A percentile compares a stretch with the other conserved stretches of the same genome.
Conservation (phyloP, 2,888 invertebrate genomes). For the Heliconius ismenius region DNA sequence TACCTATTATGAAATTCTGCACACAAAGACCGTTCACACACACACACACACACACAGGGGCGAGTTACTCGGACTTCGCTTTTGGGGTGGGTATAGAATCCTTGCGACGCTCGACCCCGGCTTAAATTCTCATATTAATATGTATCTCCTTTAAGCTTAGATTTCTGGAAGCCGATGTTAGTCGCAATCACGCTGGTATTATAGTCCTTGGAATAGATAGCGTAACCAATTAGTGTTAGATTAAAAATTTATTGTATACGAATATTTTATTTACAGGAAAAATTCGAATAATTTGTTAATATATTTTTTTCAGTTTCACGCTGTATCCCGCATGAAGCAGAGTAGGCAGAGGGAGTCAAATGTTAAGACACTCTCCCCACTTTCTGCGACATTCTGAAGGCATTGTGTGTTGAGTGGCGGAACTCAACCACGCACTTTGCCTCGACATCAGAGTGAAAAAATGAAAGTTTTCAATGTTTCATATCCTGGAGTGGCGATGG, state of each 20-base stretch:
- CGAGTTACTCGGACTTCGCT: slow-evolving; percentile 71
- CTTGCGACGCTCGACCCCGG: slow-evolving; percentile 71
- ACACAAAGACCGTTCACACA: slow-evolving; percentile 62
- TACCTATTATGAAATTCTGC: slow-evolving; percentile 79
- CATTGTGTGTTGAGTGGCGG: no score
- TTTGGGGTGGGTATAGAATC: slow-evolving; percentile 63
- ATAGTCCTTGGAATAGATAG: slow-evolving; percentile 22
- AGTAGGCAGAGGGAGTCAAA: no score
- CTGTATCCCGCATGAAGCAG: no score
- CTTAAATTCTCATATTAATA: slow-evolving; percentile 80
- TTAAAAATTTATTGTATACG: not conserved
- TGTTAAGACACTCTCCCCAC: no score
- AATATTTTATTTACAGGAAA: no score
- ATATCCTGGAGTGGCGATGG: no score
- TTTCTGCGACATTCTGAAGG: no score
- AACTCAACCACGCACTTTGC: no score
- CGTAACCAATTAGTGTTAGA: not conserved
- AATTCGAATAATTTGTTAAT: not conserved
- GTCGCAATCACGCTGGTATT: slow-evolving; percentile 60
- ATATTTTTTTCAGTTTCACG: not conserved
- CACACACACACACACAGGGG: slow-evolving; percentile 59
- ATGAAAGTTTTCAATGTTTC: no score
- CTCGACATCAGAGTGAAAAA: no score
- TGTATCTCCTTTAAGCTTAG: slow-evolving; percentile 75
- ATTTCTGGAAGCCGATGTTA: slow-evolving; percentile 64